Evolutionary conservation across 2,888 invertebrate genomes (phyloP), one percentile per base, ranked within the genome.

Genomic region (Incurvaria masculella): DNA sequence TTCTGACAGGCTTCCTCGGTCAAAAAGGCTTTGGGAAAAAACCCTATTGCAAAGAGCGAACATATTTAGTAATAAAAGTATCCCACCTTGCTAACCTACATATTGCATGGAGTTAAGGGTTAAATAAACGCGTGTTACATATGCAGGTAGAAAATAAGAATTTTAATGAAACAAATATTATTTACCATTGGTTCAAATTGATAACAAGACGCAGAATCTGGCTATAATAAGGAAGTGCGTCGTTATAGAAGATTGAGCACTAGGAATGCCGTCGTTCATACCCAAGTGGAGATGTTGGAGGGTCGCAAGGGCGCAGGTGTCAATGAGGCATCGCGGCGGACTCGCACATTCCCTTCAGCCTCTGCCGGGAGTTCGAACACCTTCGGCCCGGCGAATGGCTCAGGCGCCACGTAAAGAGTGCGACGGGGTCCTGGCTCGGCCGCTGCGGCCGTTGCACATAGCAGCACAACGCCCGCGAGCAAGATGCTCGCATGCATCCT

Each of bases 271-370:
- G 10, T 6, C 5, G 10, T 23, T 14, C 33, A 3, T 33, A 33
- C 33, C 33, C 33, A 33, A 3, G 33, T 33, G 3, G 33, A 33
- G 40, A 51, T 51, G 45, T 51, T 51, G 26, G 47, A 49, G 39
- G 42, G 45, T 19, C 49, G 23, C 18, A 27, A 39, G 17, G 40
- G 27, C 4, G 33, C 33, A 3, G 33, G 33, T 3, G 33, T 33
- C n/a, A 47, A 3, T 11, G 49, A 20, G 27, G 49, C 47, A 27
- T 51, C 51, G n/a, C 51, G 44, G 40, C 45, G 47, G 14, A 41
- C 43, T 8, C 51, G 49, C 21, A 20, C 26, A 11, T 3, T 14
- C 6, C 33, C 33, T 11, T 33, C 33, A 8, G 33, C 8, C 4
- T 4, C 8, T n/a, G 11, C 33, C 14, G 33, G 33, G 3, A 8